Percentiles rank a stretch among this genome's conserved stretches.
These are phyloP conservation scores for Artemia sinica DNA, from an alignment of 2,888 invertebrate species.

Conservation along the genomic window DNA sequence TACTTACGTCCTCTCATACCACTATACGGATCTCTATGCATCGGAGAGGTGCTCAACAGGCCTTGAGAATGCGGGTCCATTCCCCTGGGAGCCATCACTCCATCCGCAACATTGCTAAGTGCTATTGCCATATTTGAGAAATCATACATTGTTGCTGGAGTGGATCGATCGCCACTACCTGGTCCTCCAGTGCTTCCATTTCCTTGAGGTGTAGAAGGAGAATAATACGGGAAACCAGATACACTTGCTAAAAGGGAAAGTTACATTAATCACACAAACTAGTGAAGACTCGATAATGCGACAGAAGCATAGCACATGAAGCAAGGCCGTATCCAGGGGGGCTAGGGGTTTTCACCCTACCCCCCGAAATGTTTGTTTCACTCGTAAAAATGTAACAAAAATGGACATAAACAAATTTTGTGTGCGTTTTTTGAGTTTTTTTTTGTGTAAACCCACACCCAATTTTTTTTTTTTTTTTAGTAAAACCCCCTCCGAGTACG, in stretches of 20 bases:
- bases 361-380: too few relatives aligned
- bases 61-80: not conserved
- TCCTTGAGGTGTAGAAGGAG: constrained; percentile 1
- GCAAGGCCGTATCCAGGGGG: too few relatives aligned
- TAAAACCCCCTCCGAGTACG: too few relatives aligned
- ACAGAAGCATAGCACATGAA: too few relatives aligned
- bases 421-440: too few relatives aligned
- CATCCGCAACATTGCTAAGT: not conserved
- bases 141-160: constrained; percentile 1
- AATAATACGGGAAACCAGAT: constrained; percentile 1
- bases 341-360: too few relatives aligned
- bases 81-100: not conserved
- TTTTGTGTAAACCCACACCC: too few relatives aligned
- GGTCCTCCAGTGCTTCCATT: constrained; percentile 6
- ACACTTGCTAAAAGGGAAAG: constrained; percentile 1
- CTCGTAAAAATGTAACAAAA: too few relatives aligned
- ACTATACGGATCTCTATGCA: constrained; percentile 9
- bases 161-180: not conserved
- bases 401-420: too few relatives aligned
- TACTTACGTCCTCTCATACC: constrained; percentile 10
- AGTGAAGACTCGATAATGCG: too few relatives aligned
- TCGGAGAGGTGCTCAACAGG: constrained; percentile 1
- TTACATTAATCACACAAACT: not conserved
- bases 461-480: too few relatives aligned
- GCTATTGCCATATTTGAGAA: constrained; percentile 7